Conservation (phyloP, 2,888 invertebrate species). For the Malacosoma neustria region DNA sequence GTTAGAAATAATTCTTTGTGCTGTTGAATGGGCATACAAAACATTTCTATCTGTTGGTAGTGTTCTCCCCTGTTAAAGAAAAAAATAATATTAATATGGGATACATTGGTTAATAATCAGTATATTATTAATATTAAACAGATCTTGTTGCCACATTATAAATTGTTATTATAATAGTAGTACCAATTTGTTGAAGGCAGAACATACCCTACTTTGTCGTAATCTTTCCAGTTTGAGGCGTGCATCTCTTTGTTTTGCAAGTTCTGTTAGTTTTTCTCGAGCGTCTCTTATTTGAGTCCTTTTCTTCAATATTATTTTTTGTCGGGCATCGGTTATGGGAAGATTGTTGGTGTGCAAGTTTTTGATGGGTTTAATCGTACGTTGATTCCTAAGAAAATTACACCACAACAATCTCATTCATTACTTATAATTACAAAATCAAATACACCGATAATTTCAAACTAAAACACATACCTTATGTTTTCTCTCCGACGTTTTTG, state of each 20-base stretch:
- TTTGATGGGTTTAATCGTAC: conserved; percentile 17
- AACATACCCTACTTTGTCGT: conserved; percentile 60
- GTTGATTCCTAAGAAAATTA: conserved; percentile 13
- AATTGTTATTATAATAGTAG: no score
- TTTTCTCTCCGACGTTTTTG: conserved; percentile 50
- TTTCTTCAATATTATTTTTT: conserved; percentile 86
- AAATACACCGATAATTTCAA: no score
- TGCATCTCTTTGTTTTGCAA: conserved; percentile 85
- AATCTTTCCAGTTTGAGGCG: conserved; percentile 81
- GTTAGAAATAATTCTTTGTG: not conserved
- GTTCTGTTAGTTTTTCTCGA: conserved; percentile 84
- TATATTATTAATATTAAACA: not conserved
- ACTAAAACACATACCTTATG: conserved; percentile 28
- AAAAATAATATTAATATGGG: no score
- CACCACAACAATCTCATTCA: no score
- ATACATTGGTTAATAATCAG: no score
- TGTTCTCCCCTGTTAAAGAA: not conserved
- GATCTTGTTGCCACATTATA: no score
- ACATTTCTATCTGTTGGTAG: not conserved
- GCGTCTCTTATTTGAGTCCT: conserved; percentile 85
- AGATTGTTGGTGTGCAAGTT: conserved; percentile 15
- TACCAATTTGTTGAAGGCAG: not conserved
- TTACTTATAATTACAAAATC: no score
- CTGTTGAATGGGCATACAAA: not conserved
- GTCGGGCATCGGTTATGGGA: conserved; percentile 79